Evolutionary conservation across 2,888 invertebrate genomes (phyloP), one percentile per base, ranked within the genome.

Genomic region (Oscheius myriophilus): DNA sequence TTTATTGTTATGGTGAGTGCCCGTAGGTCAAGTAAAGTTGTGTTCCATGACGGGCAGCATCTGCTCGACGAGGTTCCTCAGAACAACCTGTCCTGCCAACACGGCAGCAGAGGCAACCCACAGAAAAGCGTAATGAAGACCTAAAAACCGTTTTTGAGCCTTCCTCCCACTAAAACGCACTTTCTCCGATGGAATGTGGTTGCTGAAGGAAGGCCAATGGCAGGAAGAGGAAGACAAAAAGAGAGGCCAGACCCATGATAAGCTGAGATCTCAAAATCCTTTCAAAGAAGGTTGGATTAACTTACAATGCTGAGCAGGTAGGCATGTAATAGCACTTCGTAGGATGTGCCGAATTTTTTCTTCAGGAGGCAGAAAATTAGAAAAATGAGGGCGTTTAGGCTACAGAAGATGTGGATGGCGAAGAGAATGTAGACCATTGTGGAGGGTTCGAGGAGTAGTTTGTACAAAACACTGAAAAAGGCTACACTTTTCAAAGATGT

Each of bases 31-130:
- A 16, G 18, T 33, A 14, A 46, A 61, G 43, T 23, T 41, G 61
- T 72, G 74, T 66, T 77, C 77, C 74, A 77, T 77, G 42, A 77
- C 68, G 61, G 77, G 77, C 66, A 77, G 55, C 77, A 77, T 77
- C 67, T 74, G 72, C 64, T 77, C 77, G 63, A 72, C 72, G 67
- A 75, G 71, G 18, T 59, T 59, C 46, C 51, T 51, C 54, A 59
- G 59, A 21, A 67, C 9, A 45, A 67, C 59, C 42, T 67, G 67
- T 43, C 39, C 26, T n/a, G 52, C 51, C 14, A 67, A 23, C 4
- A 59, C 33, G 33, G 49, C 67, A 21, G 55, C 61, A 12, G 59
- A 42, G 18, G 53, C 59, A 14, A 25, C 52, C 58, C 45, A 59
- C 16, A 67, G 33, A 43, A 59, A 58, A 14, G 53, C 53, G 59